These are phyloP conservation scores for Pyrocoelia pectoralis DNA, from an alignment of 2,888 invertebrate species.

Conservation along the genomic window DNA sequence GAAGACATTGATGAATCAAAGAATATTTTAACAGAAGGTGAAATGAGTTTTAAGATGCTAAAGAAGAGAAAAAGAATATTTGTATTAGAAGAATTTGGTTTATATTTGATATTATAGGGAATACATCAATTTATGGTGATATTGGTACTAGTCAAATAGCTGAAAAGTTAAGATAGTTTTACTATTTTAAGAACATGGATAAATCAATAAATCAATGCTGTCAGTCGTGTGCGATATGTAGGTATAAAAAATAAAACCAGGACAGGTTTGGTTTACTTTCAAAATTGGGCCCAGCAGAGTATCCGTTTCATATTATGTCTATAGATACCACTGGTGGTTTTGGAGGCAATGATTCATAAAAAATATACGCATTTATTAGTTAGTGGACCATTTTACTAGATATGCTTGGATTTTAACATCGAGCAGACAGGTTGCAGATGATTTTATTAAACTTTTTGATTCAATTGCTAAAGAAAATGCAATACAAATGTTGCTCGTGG, in stretches of 20 bases:
- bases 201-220: not conserved
- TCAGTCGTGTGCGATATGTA: not conserved
- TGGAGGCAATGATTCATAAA: constrained; percentile 46
- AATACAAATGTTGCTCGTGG: no score
- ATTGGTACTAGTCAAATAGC: not conserved
- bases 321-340: constrained; percentile 27
- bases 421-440: no score
- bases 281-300: constrained; percentile 29
- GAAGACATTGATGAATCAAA: not conserved
- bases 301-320: constrained; percentile 45
- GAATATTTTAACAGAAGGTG: not conserved
- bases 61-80: no score
- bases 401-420: constrained; percentile 1
- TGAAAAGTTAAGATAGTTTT: no score
- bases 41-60: no score
- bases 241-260: not conserved
- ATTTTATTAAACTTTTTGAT: not conserved
- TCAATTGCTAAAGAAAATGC: not conserved
- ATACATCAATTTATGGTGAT: not conserved
- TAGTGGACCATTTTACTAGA: constrained; percentile 39
- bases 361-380: constrained; percentile 48
- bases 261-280: no score
- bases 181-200: no score
- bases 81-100: no score
- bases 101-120: not conserved